A percentile compares a stretch with the other conserved stretches of the same genome.
Evolutionary conservation across 2,797 vertebrate genomes (phyloP).

Genomic region (Anomalospiza imberbis): DNA sequence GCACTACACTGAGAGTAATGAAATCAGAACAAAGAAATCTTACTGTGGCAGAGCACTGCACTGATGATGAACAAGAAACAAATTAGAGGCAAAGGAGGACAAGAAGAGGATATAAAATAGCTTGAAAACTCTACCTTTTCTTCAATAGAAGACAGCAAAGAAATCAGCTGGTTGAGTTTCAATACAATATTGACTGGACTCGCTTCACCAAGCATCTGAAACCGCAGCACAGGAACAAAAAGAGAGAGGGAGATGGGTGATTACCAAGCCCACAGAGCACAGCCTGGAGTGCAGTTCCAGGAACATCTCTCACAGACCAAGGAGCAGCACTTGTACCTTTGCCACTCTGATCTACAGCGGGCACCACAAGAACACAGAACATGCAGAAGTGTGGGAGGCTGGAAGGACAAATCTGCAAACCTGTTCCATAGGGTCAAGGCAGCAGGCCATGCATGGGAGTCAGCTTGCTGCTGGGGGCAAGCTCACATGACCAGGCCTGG

Average conservation of each 20-base stretch:
- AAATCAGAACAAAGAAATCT: background rate
- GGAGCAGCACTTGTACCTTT: background rate
- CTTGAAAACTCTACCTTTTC: slow-evolving; percentile 83
- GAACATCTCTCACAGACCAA: background rate
- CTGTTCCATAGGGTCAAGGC: background rate
- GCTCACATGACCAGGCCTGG: background rate
- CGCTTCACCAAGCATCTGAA: slow-evolving; percentile 79
- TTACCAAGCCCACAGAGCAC: background rate
- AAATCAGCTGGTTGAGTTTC: slow-evolving; percentile 88
- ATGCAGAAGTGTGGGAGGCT: background rate
- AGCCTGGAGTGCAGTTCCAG: background rate
- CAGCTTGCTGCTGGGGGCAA: background rate
- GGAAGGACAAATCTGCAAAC: background rate
- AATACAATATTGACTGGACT: slow-evolving; percentile 74
- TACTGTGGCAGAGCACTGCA: background rate
- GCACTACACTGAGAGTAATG: background rate
- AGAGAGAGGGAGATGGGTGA: background rate
- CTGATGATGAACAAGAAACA: background rate
- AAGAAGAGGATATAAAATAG: background rate
- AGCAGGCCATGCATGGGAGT: background rate
- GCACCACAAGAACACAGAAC: background rate
- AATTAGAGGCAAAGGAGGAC: background rate
- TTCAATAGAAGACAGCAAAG: slow-evolving; percentile 89
- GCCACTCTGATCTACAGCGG: background rate
- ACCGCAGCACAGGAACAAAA: background rate